Evolutionary conservation across 1,140 invertebrate species (phyloP), one percentile per base, ranked within the genome.

Genomic region (Pseudomyrmex cubaensis): DNA sequence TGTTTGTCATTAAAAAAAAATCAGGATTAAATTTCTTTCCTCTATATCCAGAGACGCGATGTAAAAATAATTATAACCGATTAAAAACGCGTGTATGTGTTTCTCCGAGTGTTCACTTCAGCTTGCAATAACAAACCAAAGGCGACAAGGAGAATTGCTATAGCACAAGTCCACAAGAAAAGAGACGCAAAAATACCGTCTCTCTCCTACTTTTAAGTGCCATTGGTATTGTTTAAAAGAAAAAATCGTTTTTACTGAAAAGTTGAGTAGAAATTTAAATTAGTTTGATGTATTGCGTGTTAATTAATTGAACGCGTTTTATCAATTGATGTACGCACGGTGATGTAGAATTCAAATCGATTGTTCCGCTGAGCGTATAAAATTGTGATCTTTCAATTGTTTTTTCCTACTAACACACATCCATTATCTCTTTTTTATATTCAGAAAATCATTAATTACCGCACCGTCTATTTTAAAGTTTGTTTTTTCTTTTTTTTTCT

Each of bases 71-170:
- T 1, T 22, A 74, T 25, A 46, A 9, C 0, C 8, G 7, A 50
- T 52, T 72, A 54, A 1, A 72, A 35, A n/a, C 48, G 35, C 35
- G 35, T 7, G 35, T 35, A 35, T 8, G 15, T 93, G 91, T 93
- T 10, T 89, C 90, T 91, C 89, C 86, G 89, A 90, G 86, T 85
- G 74, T 93, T 93, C 92, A 93, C 91, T 93, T 93, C 91, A 88
- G 82, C 87, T 84, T 90, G 92, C 92, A 92, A 91, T 73, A 48
- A 93, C 92, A 92, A 90, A 90, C 82, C 84, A 88, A 93, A 93
- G 90, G 93, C 92, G 93, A 93, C 93, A 90, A 92, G 92, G 86
- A 92, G 90, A 90, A 85, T 84, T 87, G 44, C 20, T 93, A 10
- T 93, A 9, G 93, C 93, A 93, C 88, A 85, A 25, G 74, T 75